Evolutionary conservation across 2,797 vertebrate genomes (phyloP).

Genomic region (Caiman crocodilus): DNA sequence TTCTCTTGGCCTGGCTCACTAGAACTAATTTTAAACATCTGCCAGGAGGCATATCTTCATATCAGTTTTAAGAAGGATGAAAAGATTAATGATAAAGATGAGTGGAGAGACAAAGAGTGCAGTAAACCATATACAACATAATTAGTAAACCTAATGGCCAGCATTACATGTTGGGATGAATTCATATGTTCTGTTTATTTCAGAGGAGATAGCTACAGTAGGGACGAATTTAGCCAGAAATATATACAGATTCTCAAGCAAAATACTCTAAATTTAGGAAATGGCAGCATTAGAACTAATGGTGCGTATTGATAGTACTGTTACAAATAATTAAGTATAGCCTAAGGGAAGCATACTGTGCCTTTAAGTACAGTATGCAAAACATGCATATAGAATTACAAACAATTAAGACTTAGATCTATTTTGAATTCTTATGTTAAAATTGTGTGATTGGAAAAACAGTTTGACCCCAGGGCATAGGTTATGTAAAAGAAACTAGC

Average conservation of each 20-base stretch:
- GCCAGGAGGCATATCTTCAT: not conserved
- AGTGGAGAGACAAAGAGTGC: not conserved
- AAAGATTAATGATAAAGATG: not conserved
- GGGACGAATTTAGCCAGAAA: not conserved
- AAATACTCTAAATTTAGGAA: not conserved
- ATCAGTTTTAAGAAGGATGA: not conserved
- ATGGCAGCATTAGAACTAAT: not conserved
- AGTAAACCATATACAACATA: not conserved
- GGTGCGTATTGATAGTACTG: not conserved
- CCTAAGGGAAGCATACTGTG: no score
- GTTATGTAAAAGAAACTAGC: no score
- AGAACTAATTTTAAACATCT: conserved; percentile 13
- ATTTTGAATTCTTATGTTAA: not conserved
- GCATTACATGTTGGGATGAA: not conserved
- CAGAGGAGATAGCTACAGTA: not conserved
- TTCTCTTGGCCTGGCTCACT: not conserved
- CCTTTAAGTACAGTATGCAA: no score
- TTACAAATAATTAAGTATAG: not conserved
- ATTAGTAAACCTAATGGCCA: not conserved
- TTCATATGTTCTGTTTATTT: not conserved
- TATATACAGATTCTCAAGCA: not conserved
- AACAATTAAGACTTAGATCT: not conserved
- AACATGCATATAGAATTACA: not conserved
- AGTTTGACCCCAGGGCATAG: not conserved
- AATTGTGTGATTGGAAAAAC: not conserved